These are phyloP conservation scores for Tyria jacobaeae DNA, from an alignment of 2,888 invertebrate genomes.

Conservation along the genomic window DNA sequence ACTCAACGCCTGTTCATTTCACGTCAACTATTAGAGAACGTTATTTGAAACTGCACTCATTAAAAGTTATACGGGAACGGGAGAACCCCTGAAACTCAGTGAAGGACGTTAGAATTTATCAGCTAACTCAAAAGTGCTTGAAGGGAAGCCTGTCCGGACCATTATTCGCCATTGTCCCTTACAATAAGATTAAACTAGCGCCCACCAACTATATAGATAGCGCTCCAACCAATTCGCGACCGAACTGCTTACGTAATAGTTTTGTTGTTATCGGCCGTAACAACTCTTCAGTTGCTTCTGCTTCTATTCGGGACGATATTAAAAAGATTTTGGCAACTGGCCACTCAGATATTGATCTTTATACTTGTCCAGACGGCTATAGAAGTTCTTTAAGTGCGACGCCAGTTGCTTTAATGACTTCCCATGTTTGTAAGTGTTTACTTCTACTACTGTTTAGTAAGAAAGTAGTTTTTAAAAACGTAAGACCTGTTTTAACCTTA, in stretches of 20 bases:
- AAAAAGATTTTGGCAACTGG: slow-evolving; percentile 85
- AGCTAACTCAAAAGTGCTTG: slow-evolving; percentile 76
- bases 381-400: slow-evolving; percentile 79
- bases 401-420: slow-evolving; percentile 83
- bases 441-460: slow-evolving; percentile 60
- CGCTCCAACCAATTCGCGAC: slow-evolving; percentile 73
- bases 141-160: slow-evolving; percentile 69
- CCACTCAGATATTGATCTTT: slow-evolving; percentile 85
- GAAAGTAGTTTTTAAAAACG: slow-evolving; percentile 31
- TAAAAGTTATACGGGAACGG: slow-evolving; percentile 78
- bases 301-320: slow-evolving; percentile 84
- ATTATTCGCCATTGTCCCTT: slow-evolving; percentile 79
- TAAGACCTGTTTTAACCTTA: slow-evolving; percentile 32
- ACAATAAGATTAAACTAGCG: slow-evolving; percentile 81
- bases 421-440: slow-evolving; percentile 81
- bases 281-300: slow-evolving; percentile 80
- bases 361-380: slow-evolving; percentile 83
- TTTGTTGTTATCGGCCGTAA: slow-evolving; percentile 83
- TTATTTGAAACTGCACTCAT: slow-evolving; percentile 77
- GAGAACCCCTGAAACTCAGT: slow-evolving; percentile 71
- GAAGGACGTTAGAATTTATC: slow-evolving; percentile 72
- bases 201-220: slow-evolving; percentile 66
- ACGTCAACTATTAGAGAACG: slow-evolving; percentile 60
- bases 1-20: slow-evolving; percentile 59
- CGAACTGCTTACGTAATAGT: slow-evolving; percentile 79